Conservation (phyloP, 37 sponge, comb jelly and placozoan species). For the Chondrilla cf. caribensis region DNA sequence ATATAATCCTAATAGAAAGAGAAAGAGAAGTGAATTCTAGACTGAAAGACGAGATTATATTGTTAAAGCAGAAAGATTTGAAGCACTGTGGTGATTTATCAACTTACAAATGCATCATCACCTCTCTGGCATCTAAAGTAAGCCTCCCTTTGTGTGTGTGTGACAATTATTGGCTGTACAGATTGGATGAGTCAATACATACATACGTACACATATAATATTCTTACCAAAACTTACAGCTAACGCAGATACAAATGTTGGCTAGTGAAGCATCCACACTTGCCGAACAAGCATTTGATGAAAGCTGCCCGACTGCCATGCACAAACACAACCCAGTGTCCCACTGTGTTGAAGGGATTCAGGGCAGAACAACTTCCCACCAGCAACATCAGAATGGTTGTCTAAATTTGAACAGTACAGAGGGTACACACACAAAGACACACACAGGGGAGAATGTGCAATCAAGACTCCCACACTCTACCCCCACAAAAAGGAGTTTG, state of each 20-base stretch:
- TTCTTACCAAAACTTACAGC: neutral
- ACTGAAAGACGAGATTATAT: neutral
- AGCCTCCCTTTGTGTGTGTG: neutral
- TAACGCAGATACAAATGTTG: constrained; percentile 2
- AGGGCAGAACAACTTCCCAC: neutral
- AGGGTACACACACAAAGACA: too few species aligned
- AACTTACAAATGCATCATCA: neutral
- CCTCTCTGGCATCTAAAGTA: neutral
- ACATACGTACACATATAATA: neutral
- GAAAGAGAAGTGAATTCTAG: neutral
- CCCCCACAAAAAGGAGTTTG: too few species aligned
- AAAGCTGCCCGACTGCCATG: neutral
- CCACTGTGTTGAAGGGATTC: too few species aligned
- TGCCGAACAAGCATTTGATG: neutral
- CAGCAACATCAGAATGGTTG: too few species aligned
- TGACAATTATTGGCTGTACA: too few species aligned
- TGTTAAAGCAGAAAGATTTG: constrained; percentile 9
- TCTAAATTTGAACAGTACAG: too few species aligned
- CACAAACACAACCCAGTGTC: neutral
- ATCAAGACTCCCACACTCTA: too few species aligned
- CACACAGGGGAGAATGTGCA: too few species aligned
- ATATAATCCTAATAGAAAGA: neutral
- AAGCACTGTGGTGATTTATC: neutral
- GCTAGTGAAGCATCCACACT: neutral
- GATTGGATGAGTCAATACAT: too few species aligned